Evolutionary conservation across 2,797 vertebrate species (phyloP).

Genomic region (Fundulus diaphanus): DNA sequence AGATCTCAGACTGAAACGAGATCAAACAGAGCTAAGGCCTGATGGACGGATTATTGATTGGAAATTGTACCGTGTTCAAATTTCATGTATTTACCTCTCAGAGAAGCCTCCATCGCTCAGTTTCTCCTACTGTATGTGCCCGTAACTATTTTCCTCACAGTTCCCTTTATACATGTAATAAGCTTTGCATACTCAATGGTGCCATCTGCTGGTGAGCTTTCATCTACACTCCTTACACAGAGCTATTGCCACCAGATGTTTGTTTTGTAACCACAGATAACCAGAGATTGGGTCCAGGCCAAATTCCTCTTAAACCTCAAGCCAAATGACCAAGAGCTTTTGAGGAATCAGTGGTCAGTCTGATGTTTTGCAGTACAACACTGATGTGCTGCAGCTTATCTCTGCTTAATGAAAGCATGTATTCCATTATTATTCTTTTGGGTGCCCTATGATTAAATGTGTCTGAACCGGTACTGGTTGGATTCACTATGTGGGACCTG

Average conservation of each 20-base stretch:
- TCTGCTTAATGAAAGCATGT: background rate
- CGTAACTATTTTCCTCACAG: slow-evolving; percentile 2
- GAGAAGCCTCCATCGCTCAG: background rate
- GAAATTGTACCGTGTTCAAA: no score
- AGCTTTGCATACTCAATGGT: slow-evolving; percentile 40
- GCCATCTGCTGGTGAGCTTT: slow-evolving; percentile 59
- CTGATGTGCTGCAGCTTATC: background rate
- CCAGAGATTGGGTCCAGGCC: slow-evolving; percentile 29
- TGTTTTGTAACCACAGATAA: slow-evolving; percentile 61
- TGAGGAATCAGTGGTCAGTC: slow-evolving; percentile 30
- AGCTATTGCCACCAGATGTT: slow-evolving; percentile 47
- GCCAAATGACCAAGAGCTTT: slow-evolving; percentile 13
- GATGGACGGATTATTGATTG: no score
- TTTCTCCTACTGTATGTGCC: slow-evolving; percentile 12
- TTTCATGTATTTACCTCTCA: background rate
- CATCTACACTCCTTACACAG: slow-evolving; percentile 11
- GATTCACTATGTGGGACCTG: background rate
- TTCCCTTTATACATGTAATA: slow-evolving; percentile 11
- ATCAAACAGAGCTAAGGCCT: slow-evolving; percentile 9
- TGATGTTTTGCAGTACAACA: background rate
- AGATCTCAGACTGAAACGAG: slow-evolving; percentile 12
- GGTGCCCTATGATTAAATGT: background rate
- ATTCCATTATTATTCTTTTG: background rate
- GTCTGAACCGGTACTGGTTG: background rate
- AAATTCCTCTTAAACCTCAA: slow-evolving; percentile 44